Base-by-base conservation (phyloP, 2,888 invertebrate species). In the Dyspetes luteomarginatus region DNA sequence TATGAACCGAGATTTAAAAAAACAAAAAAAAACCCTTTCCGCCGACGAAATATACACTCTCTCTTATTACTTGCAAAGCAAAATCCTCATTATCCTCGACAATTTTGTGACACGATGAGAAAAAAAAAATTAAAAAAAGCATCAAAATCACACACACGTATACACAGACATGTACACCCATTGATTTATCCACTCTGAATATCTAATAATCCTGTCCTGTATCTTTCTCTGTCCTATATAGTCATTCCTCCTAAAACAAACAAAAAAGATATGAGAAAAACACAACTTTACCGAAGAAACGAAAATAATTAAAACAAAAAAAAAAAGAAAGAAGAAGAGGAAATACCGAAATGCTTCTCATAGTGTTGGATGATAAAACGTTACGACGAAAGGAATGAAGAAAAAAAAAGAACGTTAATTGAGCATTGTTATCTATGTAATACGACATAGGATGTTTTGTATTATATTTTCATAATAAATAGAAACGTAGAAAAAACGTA, bases 381-480 rank as follows among this genome's bases (percentile, higher is more conserved):
- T 90, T 90, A 89, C 85, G 86, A 89, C 86, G 87, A 88, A 88
- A 87, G 82, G 79, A 84, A 78, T 26, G 50, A 74, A 78, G 48
- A 48, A 48, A 80, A 86, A 86, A 88, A 88, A 85, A 88, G 90
- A 90, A 90, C 88, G 90, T 91, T 91, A 90, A 90, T 91, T 90
- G 90, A 91, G 90, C 91, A 91, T 91, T 91, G 91, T 91, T 91
- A 91, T 91, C 91, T 91, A 91, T 91, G 91, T 91, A 91, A 92
- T 92, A 92, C 90, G 90, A 92, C 91, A 93, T 92, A 92, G 92
- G 92, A 92, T 91, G 92, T 93, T 92, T 92, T 92, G 92, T 92
- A 93, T 92, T 92, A 92, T 92, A 93, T 92, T 91, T 93, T 93
- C 93, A 92, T 93, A 93, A 93, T 93, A 93, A 93, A 93, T 92